A percentile compares a stretch with the other conserved stretches of the same genome.
phyloP scores from a whole-genome alignment of 1,140 invertebrate genomes.

The Amphibalanus amphitrite region DNA sequence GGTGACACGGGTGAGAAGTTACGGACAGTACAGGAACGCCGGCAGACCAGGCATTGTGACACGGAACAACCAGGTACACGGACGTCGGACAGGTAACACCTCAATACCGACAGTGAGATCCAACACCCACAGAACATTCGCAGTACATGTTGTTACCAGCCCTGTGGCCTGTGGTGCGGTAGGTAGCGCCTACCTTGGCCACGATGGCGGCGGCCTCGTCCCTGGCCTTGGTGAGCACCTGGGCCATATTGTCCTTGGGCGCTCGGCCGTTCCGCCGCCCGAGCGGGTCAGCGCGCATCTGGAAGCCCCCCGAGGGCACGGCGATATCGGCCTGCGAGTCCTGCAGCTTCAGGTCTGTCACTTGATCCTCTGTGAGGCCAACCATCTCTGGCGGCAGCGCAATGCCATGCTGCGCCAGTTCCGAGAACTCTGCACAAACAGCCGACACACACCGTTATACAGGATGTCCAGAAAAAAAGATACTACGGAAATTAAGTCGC shows the following conservation, averaged over 20 bases:
- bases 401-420: constrained; percentile 68
- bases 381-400: constrained; percentile 70
- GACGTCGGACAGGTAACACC: too few species aligned
- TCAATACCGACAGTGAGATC: too few species aligned
- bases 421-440: constrained; percentile 55
- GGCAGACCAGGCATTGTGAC: too few species aligned
- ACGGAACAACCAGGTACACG: too few species aligned
- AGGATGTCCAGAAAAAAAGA: too few species aligned
- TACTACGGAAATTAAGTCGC: too few species aligned
- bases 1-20: too few species aligned
- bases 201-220: constrained; percentile 63
- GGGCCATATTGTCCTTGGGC: constrained; percentile 59
- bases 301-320: constrained; percentile 54
- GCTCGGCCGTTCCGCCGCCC: constrained; percentile 70
- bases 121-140: too few species aligned
- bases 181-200: constrained; percentile 44
- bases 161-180: too few species aligned
- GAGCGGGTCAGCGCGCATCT: constrained; percentile 42
- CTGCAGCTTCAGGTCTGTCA: constrained; percentile 64
- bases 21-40: too few species aligned
- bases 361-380: constrained; percentile 77
- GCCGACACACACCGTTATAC: not conserved
- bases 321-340: constrained; percentile 78
- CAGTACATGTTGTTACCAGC: too few species aligned
- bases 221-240: constrained; percentile 56